phyloP scores from a whole-genome alignment of 2,113 vertebrate genomes.

The Ciconia maguari region DNA sequence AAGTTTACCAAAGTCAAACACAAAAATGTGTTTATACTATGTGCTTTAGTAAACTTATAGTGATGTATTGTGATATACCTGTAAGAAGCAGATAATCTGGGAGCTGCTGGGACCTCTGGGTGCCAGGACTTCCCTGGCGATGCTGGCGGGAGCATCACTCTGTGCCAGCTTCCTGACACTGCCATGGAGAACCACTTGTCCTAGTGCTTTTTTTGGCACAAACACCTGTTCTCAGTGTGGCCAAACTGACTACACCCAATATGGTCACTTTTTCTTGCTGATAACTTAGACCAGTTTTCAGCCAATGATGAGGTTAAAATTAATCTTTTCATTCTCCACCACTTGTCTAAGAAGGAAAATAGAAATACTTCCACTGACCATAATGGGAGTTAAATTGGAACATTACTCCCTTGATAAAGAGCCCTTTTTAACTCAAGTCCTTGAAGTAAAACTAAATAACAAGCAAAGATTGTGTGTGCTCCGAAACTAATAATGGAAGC shows the following conservation, averaged over 20 bases:
- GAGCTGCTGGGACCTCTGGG: neutral
- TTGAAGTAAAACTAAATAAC: neutral
- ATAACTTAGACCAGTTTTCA: neutral
- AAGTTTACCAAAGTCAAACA: neutral
- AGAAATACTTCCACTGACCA: neutral
- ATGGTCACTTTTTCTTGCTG: neutral
- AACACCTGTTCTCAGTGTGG: conserved; percentile 23
- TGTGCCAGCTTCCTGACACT: neutral
- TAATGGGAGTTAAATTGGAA: neutral
- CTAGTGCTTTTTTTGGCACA: conserved; percentile 22
- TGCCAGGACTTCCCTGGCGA: neutral
- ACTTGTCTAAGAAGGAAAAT: neutral
- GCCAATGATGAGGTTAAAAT: neutral
- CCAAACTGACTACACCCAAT: neutral
- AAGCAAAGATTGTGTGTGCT: neutral
- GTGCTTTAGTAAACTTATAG: neutral
- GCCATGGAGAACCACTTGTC: neutral
- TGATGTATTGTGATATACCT: neutral
- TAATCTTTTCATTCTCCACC: neutral
- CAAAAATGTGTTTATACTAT: neutral
- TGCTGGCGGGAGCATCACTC: neutral
- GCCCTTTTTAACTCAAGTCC: neutral
- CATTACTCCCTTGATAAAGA: neutral
- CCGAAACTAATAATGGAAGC: neutral
- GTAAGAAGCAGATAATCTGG: neutral